Evolutionary conservation across 1,140 invertebrate species (phyloP).

Genomic region (Tachypleus tridentatus): DNA sequence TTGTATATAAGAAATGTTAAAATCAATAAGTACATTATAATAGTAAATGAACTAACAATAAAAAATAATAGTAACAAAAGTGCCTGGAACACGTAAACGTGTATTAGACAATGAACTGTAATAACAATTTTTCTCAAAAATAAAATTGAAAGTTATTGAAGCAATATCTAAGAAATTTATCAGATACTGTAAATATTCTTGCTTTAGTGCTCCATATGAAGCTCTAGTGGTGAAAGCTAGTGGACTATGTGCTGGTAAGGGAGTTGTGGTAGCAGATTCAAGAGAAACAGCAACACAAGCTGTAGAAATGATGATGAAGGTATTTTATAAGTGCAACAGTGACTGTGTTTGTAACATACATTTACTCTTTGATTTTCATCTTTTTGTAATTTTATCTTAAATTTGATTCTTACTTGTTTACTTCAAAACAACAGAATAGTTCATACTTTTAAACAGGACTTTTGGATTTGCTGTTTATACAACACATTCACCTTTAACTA

Average conservation of each 20-base stretch:
- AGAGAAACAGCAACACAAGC: conserved; percentile 64
- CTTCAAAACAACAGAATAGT: not conserved
- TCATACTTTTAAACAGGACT: not conserved
- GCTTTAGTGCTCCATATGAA: conserved; percentile 47
- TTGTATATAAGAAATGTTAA: no score
- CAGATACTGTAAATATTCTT: conserved; percentile 1
- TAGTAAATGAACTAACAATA: no score
- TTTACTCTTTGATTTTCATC: not conserved
- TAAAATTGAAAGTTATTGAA: not conserved
- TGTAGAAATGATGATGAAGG: conserved; percentile 61
- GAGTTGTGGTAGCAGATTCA: conserved; percentile 71
- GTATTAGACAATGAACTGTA: not conserved
- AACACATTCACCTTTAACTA: no score
- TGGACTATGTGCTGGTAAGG: conserved; percentile 91
- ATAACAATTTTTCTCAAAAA: not conserved
- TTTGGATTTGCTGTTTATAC: not conserved
- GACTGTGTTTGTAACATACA: no score
- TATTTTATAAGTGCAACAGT: not conserved
- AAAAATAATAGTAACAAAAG: no score
- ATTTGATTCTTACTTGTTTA: not conserved
- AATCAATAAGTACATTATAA: no score
- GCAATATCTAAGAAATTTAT: not conserved
- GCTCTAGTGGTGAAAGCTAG: conserved; percentile 87
- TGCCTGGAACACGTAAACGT: not conserved
- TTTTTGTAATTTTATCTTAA: not conserved